These are phyloP conservation scores for Erebia ligea DNA, from an alignment of 2,888 invertebrate genomes.

Conservation along the genomic window DNA sequence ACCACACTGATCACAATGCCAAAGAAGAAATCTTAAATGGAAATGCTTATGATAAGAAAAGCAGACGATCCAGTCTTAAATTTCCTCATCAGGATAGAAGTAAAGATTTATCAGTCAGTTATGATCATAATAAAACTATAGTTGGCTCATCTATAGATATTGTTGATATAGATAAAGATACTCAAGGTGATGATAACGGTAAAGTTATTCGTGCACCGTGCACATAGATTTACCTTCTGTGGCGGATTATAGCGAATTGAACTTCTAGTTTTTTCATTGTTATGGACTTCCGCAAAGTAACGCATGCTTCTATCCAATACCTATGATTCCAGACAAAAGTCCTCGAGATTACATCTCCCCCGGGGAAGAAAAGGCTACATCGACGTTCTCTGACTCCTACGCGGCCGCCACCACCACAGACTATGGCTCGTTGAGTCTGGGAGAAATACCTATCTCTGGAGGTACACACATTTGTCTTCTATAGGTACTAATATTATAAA, in stretches of 20 bases:
- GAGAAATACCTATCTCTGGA: conserved; percentile 53
- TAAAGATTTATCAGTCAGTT: conserved; percentile 10
- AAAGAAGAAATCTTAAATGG: neutral
- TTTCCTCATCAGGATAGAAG: neutral
- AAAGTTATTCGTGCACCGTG: conserved; percentile 4
- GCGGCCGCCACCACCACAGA: conserved; percentile 43
- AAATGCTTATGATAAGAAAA: conserved; percentile 2
- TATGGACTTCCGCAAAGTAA: no score
- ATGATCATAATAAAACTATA: conserved; percentile 15
- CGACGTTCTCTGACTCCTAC: conserved; percentile 45
- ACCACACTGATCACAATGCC: neutral
- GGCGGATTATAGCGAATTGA: no score
- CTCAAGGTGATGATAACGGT: neutral
- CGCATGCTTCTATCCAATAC: no score
- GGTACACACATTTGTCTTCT: conserved; percentile 5
- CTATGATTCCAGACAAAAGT: conserved; percentile 45
- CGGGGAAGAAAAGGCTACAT: conserved; percentile 53
- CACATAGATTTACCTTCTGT: no score
- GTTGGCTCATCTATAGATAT: neutral
- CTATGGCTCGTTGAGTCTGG: conserved; percentile 60
- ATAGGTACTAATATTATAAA: no score
- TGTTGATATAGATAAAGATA: conserved; percentile 1
- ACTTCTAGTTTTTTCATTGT: no score
- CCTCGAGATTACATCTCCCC: conserved; percentile 50
- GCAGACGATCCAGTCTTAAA: conserved; percentile 13